phyloP scores from a whole-genome alignment of 2,113 vertebrate species.

The Eptesicus fuscus region DNA sequence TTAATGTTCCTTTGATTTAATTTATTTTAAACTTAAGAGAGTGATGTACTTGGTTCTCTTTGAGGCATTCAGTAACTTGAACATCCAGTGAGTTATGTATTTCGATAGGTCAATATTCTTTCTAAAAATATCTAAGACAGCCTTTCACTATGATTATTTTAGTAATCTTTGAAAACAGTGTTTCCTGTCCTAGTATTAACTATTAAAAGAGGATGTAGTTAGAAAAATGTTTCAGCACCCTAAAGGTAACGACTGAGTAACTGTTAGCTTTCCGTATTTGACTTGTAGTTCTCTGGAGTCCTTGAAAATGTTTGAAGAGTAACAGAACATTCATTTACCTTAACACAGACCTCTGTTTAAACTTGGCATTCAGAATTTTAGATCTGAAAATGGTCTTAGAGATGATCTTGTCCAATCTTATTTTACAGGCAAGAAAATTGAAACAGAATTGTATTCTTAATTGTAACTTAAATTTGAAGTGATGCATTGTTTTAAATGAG shows the following conservation, averaged over 20 bases:
- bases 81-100: neutral
- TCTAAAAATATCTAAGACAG: constrained; percentile 16
- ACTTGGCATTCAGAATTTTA: constrained; percentile 40
- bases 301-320: constrained; percentile 18
- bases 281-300: neutral
- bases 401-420: constrained; percentile 1
- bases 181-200: neutral
- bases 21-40: constrained; percentile 30
- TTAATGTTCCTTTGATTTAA: constrained; percentile 13
- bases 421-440: constrained; percentile 8
- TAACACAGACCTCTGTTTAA: constrained; percentile 7
- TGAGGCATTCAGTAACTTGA: neutral
- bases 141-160: constrained; percentile 20
- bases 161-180: neutral
- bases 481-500: constrained; percentile 24
- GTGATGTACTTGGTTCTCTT: neutral
- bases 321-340: neutral
- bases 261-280: constrained; percentile 36
- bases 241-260: neutral
- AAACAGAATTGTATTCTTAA: constrained; percentile 21
- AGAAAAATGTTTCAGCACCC: neutral
- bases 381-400: constrained; percentile 6
- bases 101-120: neutral
- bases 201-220: constrained; percentile 15
- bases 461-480: constrained; percentile 20